Evolutionary conservation across 2,113 vertebrate genomes (phyloP).

Genomic region (Corythoichthys intestinalis): DNA sequence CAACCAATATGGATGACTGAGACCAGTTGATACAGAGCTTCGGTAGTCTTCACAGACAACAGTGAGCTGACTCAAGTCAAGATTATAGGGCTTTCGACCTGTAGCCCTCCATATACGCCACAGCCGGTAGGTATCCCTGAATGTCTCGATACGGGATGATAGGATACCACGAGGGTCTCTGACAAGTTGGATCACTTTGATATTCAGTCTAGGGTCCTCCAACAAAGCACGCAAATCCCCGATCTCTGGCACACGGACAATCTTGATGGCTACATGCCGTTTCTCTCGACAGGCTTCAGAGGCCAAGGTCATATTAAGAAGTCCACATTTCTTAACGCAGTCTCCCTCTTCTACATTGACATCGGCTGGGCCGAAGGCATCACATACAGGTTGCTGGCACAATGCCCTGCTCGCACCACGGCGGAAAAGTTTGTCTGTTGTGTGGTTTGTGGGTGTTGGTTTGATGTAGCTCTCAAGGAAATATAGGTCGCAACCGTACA

Average conservation of each 20-base stretch:
- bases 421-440: conserved; percentile 88
- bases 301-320: conserved; percentile 86
- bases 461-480: conserved; percentile 96
- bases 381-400: conserved; percentile 87
- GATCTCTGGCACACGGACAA: conserved; percentile 87
- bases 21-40: conserved; percentile 87
- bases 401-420: conserved; percentile 89
- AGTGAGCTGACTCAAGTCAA: conserved; percentile 88
- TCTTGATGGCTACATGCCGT: conserved; percentile 90
- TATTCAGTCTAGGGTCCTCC: conserved; percentile 89
- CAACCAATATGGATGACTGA: conserved; percentile 85
- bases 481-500: conserved; percentile 91
- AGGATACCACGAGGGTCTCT: conserved; percentile 92
- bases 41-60: conserved; percentile 92
- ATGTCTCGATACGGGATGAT: conserved; percentile 91
- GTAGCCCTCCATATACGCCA: conserved; percentile 97
- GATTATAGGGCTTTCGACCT: conserved; percentile 87
- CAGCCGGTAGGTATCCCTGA: conserved; percentile 89
- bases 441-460: conserved; percentile 87
- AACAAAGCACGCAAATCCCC: conserved; percentile 86
- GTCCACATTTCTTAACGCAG: conserved; percentile 85
- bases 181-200: conserved; percentile 95
- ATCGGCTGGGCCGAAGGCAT: conserved; percentile 71
- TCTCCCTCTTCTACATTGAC: conserved; percentile 88
- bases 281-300: conserved; percentile 84